phyloP scores from a whole-genome alignment of 2,888 invertebrate genomes.

The Sarcophaga caerulescens region DNA sequence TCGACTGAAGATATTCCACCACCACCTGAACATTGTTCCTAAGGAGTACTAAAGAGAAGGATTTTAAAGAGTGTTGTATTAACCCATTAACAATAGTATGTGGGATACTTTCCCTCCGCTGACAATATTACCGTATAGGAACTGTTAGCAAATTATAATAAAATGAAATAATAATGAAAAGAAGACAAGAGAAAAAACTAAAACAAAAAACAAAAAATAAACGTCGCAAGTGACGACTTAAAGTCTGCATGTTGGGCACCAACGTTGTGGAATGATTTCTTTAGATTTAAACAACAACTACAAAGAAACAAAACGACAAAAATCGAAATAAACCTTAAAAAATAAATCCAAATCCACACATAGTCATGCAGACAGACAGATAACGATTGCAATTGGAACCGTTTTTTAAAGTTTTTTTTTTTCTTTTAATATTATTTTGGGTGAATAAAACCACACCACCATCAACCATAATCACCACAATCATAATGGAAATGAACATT shows the following conservation, averaged over 20 bases:
- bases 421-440: neutral
- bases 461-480: conserved; percentile 1
- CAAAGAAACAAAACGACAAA: conserved; percentile 5
- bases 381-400: neutral
- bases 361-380: neutral
- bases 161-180: conserved; percentile 11
- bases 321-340: conserved; percentile 12
- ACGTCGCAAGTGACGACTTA: conserved; percentile 36
- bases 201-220: neutral
- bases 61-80: neutral
- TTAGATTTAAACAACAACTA: conserved; percentile 41
- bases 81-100: neutral
- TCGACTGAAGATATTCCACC: too few species aligned
- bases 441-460: conserved; percentile 9
- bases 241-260: conserved; percentile 52
- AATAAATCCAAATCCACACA: neutral
- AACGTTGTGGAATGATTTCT: conserved; percentile 58
- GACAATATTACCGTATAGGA: conserved; percentile 13
- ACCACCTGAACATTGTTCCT: too few species aligned
- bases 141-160: conserved; percentile 31
- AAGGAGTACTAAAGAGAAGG: too few species aligned
- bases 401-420: conserved; percentile 20
- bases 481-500: neutral
- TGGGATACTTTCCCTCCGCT: conserved; percentile 18
- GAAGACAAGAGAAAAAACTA: conserved; percentile 9